Evolutionary conservation across 2,797 vertebrate genomes (phyloP).

Genomic region (Pseudomugil gertrudae): DNA sequence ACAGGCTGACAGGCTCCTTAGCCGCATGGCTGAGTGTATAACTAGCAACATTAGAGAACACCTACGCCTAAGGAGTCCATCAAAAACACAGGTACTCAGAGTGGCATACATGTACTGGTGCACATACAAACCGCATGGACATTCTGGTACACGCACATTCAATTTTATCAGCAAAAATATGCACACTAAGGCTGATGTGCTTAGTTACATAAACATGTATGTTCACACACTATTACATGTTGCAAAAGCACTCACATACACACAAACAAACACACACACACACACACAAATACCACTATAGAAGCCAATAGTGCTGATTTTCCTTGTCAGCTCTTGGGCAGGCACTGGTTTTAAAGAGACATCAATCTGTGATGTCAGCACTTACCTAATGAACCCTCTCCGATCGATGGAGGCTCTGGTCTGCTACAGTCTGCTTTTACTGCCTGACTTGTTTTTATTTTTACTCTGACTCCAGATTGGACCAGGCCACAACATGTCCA

Average conservation of each 20-base stretch:
- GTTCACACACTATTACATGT: slow-evolving; percentile 44
- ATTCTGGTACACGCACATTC: slow-evolving; percentile 21
- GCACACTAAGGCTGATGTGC: slow-evolving; percentile 43
- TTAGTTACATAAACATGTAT: slow-evolving; percentile 41
- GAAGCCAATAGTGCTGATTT: slow-evolving; percentile 96
- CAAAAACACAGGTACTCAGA: slow-evolving; percentile 75
- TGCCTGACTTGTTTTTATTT: slow-evolving; percentile 69
- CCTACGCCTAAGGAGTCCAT: slow-evolving; percentile 83
- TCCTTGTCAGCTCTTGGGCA: slow-evolving; percentile 87
- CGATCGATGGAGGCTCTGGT: slow-evolving; percentile 91
- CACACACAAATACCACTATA: slow-evolving; percentile 73
- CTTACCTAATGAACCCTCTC: slow-evolving; percentile 97
- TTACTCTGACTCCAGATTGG: slow-evolving; percentile 50
- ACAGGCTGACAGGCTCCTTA: slow-evolving; percentile 77
- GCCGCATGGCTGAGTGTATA: slow-evolving; percentile 82
- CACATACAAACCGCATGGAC: slow-evolving; percentile 28
- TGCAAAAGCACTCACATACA: slow-evolving; percentile 33
- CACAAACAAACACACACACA: slow-evolving; percentile 45
- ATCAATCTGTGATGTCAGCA: slow-evolving; percentile 99
- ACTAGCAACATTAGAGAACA: slow-evolving; percentile 82
- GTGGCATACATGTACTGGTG: slow-evolving; percentile 14
- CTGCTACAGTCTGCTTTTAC: slow-evolving; percentile 74
- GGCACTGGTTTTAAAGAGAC: slow-evolving; percentile 97
- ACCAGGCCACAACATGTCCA: slow-evolving; percentile 36
- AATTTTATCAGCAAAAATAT: slow-evolving; percentile 52